phyloP scores from a whole-genome alignment of 2,113 vertebrate genomes.

The Camelus dromedarius region DNA sequence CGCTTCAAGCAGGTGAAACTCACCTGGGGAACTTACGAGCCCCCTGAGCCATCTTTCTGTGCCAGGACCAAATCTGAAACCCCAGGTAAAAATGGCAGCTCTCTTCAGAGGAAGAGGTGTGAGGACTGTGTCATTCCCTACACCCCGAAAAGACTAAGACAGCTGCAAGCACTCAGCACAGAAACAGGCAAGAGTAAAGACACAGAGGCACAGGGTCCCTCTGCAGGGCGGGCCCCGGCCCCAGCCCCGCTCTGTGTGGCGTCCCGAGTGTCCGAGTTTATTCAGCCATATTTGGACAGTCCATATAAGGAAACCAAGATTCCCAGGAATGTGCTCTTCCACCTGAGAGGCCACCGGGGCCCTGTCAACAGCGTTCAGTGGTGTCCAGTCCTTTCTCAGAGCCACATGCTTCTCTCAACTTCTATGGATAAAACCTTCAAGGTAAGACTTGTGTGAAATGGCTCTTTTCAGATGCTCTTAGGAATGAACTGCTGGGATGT shows the following conservation, averaged over 20 bases:
- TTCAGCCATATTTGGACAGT: slow-evolving; percentile 90
- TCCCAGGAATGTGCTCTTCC: slow-evolving; percentile 89
- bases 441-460: slow-evolving; percentile 86
- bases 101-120: slow-evolving; percentile 77
- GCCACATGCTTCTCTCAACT: slow-evolving; percentile 95
- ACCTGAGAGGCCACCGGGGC: slow-evolving; percentile 90
- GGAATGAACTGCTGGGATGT: background rate
- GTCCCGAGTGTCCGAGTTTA: slow-evolving; percentile 88
- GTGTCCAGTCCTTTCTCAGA: slow-evolving; percentile 91
- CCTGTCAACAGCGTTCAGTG: slow-evolving; percentile 94
- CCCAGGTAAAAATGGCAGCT: fast-evolving
- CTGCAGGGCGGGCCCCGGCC: background rate
- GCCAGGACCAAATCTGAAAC: background rate
- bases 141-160: slow-evolving; percentile 92
- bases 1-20: background rate
- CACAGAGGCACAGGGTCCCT: background rate
- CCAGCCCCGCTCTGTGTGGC: background rate
- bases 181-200: slow-evolving; percentile 16
- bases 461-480: background rate
- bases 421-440: slow-evolving; percentile 98
- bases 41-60: background rate
- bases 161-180: slow-evolving; percentile 58
- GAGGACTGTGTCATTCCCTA: slow-evolving; percentile 91
- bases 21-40: background rate
- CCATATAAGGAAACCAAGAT: slow-evolving; percentile 86